Percentiles rank a stretch among this genome's conserved stretches.
These are phyloP conservation scores for Drosophila cognata DNA, from an alignment of 2,888 invertebrate species.

Conservation along the genomic window DNA sequence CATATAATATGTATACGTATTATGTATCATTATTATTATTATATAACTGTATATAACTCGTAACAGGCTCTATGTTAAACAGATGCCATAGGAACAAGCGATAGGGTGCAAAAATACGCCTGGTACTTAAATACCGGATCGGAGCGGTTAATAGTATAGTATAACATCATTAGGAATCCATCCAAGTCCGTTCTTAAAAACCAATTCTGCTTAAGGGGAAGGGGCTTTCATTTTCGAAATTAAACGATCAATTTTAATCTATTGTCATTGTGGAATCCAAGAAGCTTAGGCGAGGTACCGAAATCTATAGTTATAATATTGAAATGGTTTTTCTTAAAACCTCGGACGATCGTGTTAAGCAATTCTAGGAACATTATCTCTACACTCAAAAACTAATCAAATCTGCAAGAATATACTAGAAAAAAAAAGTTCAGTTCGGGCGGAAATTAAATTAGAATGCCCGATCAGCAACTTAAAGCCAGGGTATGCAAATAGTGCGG, in stretches of 20 bases:
- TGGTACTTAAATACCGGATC: conserved; percentile 10
- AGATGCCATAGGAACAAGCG: conserved; percentile 48
- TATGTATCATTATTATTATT: background rate
- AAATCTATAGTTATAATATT: background rate
- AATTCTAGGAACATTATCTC: conserved; percentile 22
- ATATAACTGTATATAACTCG: conserved; percentile 10
- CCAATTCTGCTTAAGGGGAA: background rate
- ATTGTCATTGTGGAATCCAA: background rate
- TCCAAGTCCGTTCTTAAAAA: background rate
- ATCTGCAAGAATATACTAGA: conserved; percentile 12
- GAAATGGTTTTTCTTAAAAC: background rate
- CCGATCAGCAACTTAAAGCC: conserved; percentile 72
- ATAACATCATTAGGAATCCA: conserved; percentile 10
- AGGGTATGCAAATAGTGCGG: conserved; percentile 84
- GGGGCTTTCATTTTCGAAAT: background rate
- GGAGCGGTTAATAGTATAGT: conserved; percentile 7
- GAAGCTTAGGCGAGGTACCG: background rate
- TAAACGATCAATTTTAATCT: background rate
- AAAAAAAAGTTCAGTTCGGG: background rate
- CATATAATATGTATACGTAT: conserved; percentile 5
- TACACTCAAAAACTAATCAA: conserved; percentile 1
- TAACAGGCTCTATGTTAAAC: conserved; percentile 25
- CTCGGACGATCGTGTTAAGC: conserved; percentile 21
- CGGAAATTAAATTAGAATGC: conserved; percentile 3
- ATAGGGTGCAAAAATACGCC: conserved; percentile 12